Conservation (phyloP, 2,797 vertebrate genomes). For the Protosalanx chinensis region DNA sequence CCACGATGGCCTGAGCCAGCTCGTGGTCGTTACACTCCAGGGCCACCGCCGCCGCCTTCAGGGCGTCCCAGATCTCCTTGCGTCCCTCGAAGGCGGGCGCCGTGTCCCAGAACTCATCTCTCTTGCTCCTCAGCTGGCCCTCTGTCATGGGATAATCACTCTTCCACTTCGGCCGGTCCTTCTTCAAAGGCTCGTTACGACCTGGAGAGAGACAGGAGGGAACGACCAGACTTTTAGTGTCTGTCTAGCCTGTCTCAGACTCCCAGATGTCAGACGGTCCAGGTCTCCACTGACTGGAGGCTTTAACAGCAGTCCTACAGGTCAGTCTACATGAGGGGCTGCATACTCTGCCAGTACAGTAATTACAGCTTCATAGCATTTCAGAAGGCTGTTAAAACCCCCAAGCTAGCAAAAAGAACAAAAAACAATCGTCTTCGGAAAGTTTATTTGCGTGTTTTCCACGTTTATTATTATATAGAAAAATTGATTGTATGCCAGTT, state of each 20-base stretch:
- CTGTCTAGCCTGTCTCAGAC: not conserved
- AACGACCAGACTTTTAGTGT: too few species aligned
- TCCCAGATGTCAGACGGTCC: not conserved
- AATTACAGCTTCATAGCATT: too few species aligned
- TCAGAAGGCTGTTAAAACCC: too few species aligned
- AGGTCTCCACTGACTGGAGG: too few species aligned
- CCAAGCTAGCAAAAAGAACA: too few species aligned
- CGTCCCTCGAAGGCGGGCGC: slow-evolving; percentile 96
- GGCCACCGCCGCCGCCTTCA: slow-evolving; percentile 91
- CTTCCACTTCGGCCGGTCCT: slow-evolving; percentile 96
- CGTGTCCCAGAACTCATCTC: slow-evolving; percentile 98
- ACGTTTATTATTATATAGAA: too few species aligned
- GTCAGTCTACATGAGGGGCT: too few species aligned
- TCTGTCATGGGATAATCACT: slow-evolving; percentile 99
- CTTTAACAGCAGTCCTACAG: too few species aligned
- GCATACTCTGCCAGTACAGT: too few species aligned
- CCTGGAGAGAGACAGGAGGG: slow-evolving; percentile 60
- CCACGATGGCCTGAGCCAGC: slow-evolving; percentile 94
- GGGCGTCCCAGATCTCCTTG: slow-evolving; percentile 98
- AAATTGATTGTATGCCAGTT: too few species aligned
- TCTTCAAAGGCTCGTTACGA: slow-evolving; percentile 94
- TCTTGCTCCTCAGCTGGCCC: slow-evolving; percentile 93
- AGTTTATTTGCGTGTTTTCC: too few species aligned
- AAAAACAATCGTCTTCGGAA: too few species aligned
- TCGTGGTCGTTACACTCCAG: slow-evolving; percentile 92